phyloP scores from a whole-genome alignment of 2,888 invertebrate genomes.

The Philhelius pedissequus region DNA sequence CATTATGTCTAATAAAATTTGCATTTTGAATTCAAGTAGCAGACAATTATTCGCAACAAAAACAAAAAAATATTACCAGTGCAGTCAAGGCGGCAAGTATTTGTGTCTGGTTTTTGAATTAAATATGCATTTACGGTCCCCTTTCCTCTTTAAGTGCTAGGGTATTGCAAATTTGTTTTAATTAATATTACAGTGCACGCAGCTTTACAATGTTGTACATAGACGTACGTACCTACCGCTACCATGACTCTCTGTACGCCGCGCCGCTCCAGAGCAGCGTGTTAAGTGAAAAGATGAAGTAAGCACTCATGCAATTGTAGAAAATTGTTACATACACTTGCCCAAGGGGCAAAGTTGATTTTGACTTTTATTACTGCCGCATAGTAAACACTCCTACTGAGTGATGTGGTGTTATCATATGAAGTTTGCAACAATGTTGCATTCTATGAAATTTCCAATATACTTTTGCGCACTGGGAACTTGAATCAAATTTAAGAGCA shows the following conservation, averaged over 20 bases:
- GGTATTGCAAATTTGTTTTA: constrained; percentile 55
- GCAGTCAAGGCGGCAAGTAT: constrained; percentile 15
- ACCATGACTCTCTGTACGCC: neutral
- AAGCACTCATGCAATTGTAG: constrained; percentile 56
- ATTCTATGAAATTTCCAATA: neutral
- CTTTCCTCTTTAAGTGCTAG: neutral
- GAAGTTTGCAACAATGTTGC: neutral
- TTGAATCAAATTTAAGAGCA: constrained; percentile 18
- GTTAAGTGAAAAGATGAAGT: constrained; percentile 54
- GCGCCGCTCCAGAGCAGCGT: neutral
- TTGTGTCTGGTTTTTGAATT: constrained; percentile 61
- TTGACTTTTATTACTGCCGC: constrained; percentile 62
- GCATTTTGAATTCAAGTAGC: constrained; percentile 7
- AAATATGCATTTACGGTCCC: constrained; percentile 46
- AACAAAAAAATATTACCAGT: neutral
- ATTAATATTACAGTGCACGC: constrained; percentile 59
- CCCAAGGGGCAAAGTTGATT: constrained; percentile 29
- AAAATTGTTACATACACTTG: constrained; percentile 42
- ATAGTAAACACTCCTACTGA: constrained; percentile 48
- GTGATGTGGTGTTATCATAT: neutral
- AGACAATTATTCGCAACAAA: constrained; percentile 6
- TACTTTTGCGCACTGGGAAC: neutral
- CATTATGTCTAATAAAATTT: constrained; percentile 24
- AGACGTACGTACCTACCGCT: neutral
- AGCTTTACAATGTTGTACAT: constrained; percentile 48